These are phyloP conservation scores for Oxytorus armatus DNA, from an alignment of 2,888 invertebrate genomes.

Conservation along the genomic window DNA sequence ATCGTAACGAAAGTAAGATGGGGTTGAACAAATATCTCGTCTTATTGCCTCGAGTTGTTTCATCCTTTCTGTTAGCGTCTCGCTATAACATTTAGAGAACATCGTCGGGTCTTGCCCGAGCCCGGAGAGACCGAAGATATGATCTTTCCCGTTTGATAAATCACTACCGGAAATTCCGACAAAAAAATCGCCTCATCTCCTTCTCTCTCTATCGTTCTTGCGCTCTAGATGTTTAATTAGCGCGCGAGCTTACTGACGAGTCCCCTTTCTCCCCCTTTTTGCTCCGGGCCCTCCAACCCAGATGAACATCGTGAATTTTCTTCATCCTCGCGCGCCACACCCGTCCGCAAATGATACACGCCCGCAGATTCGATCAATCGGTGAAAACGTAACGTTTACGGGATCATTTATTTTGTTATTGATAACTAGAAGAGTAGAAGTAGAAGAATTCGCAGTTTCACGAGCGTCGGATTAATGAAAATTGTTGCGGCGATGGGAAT, in stretches of 20 bases:
- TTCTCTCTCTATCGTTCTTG: constrained; percentile 67
- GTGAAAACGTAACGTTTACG: neutral
- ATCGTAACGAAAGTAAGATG: neutral
- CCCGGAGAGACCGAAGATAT: constrained; percentile 76
- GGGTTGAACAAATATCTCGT: neutral
- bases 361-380: constrained; percentile 2
- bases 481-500: constrained; percentile 9
- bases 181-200: constrained; percentile 74
- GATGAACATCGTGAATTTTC: constrained; percentile 20
- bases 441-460: neutral
- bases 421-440: neutral
- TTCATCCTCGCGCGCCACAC: neutral
- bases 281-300: constrained; percentile 13
- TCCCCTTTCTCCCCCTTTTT: constrained; percentile 28
- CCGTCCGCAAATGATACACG: neutral
- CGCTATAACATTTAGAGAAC: constrained; percentile 58
- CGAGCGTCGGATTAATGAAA: constrained; percentile 1
- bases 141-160: constrained; percentile 83
- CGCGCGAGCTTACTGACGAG: constrained; percentile 68
- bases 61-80: constrained; percentile 48
- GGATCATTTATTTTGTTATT: constrained; percentile 25
- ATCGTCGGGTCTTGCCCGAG: constrained; percentile 76
- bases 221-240: constrained; percentile 82
- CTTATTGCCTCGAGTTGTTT: constrained; percentile 21
- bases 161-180: constrained; percentile 83